Evolutionary conservation across 2,888 invertebrate genomes (phyloP), one percentile per base, ranked within the genome.

Genomic region (Ethmia dodecea): DNA sequence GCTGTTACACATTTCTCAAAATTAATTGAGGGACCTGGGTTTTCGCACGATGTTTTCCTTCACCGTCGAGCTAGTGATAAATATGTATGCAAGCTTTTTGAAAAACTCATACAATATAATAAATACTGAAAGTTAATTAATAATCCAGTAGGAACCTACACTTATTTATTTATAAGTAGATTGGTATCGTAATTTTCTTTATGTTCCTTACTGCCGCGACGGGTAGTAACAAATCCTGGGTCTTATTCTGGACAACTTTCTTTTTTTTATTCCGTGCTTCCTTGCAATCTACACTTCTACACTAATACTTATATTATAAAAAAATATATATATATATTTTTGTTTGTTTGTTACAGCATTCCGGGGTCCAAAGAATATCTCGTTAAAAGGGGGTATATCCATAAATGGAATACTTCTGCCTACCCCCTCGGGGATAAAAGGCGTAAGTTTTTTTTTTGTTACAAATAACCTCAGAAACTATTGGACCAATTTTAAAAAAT

Each of bases 171-270:
- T 55, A 46, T 61, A 55, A 57, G 56, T 67, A 64, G 52, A 56
- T 63, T 42, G 55, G 58, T 59, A 64, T 63, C 57, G 73, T 69
- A 72, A 73, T 73, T 73, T 72, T 66, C 71, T 72, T 73, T 72
- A 73, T 73, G 71, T 68, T 67, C 55, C 58, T 66, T 60, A 62
- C 68, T 62, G 62, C 68, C 63, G 62, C 68, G 63, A 59, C 63
- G 61, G 55, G 60, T 47, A 61, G 61, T 60, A 61, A 67, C 69
- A 66, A 66, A 67, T 59, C 59, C 55, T 47, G 34, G 31, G 63
- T 54, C 49, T 42, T 57, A 70, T 68, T 70, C 70, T 60, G 36
- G 18, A 13, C 22, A n/a, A 4, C 2, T 20, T 20, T n/a, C 8
- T 22, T 22, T n/a, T 8, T 3, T 20, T 20, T n/a, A 22, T 22